Conservation (phyloP, 2,113 vertebrate genomes). For the Phrynocephalus versicolor region DNA sequence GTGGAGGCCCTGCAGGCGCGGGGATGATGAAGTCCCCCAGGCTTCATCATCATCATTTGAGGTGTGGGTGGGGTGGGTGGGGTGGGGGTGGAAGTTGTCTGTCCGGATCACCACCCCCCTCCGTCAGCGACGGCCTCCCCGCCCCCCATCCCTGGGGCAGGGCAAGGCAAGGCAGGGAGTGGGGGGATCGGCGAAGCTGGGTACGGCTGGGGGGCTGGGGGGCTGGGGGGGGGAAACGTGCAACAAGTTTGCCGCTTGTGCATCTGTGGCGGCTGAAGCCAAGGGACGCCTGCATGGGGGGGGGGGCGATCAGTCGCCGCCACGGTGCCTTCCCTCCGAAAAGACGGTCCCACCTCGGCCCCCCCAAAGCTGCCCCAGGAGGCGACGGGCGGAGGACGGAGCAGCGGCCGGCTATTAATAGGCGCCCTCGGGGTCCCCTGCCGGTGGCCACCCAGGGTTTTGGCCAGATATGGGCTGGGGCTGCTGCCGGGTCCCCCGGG, state of each 20-base stretch:
- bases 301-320: too few relatives aligned
- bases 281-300: too few relatives aligned
- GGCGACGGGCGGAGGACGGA: neutral
- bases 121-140: neutral
- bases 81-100: too few relatives aligned
- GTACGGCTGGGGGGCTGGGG: too few relatives aligned
- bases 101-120: too few relatives aligned
- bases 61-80: too few relatives aligned
- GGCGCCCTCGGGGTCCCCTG: slow-evolving; percentile 64
- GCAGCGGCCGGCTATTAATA: slow-evolving; percentile 69
- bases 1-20: neutral
- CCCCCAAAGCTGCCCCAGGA: neutral
- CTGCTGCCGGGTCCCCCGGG: slow-evolving; percentile 59
- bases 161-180: too few relatives aligned
- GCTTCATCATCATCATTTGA: too few relatives aligned
- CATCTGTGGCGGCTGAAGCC: neutral
- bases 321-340: neutral
- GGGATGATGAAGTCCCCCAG: neutral
- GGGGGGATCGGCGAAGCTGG: too few relatives aligned
- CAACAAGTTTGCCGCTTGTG: neutral
- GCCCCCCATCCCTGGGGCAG: neutral
- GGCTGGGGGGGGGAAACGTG: too few relatives aligned
- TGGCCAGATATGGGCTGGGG: slow-evolving; percentile 87
- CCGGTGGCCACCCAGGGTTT: slow-evolving; percentile 85
- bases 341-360: neutral